Evolutionary conservation across 2,113 vertebrate species (phyloP).

Genomic region (Heterotis niloticus): DNA sequence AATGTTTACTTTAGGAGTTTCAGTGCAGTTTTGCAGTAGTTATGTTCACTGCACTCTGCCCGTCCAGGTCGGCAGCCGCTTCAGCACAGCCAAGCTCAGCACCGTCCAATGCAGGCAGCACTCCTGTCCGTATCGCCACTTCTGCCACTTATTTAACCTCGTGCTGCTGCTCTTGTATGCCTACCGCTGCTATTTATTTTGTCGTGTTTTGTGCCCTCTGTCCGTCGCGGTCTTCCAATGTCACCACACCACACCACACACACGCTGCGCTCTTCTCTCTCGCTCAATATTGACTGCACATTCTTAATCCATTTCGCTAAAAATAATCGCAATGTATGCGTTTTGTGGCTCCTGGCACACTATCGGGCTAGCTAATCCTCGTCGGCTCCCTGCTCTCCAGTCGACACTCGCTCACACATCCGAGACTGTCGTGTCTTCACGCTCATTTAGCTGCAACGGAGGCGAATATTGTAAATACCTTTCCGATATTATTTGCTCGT

Average conservation of each 20-base stretch:
- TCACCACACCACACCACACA: neutral
- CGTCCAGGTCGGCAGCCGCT: too few relatives aligned
- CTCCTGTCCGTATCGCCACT: neutral
- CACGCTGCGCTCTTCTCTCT: too few relatives aligned
- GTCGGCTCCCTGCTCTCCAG: neutral
- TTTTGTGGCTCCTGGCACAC: too few relatives aligned
- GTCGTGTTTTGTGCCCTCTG: neutral
- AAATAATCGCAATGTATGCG: too few relatives aligned
- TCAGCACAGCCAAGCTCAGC: neutral
- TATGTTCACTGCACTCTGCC: too few relatives aligned
- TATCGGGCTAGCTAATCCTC: conserved; percentile 18
- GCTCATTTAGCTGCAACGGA: too few relatives aligned
- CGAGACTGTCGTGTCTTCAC: neutral
- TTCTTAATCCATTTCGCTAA: neutral
- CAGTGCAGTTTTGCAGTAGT: too few relatives aligned
- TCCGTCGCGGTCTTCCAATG: neutral
- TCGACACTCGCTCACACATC: neutral
- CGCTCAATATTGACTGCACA: too few relatives aligned
- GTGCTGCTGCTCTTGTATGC: too few relatives aligned
- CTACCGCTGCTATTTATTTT: too few relatives aligned
- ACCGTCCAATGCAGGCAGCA: neutral
- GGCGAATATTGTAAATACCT: neutral
- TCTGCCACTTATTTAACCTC: too few relatives aligned
- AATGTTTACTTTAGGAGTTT: too few relatives aligned
- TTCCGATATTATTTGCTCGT: neutral